Base-by-base conservation (phyloP, 1,140 invertebrate species). In the Drosophila lacteicornis region DNA sequence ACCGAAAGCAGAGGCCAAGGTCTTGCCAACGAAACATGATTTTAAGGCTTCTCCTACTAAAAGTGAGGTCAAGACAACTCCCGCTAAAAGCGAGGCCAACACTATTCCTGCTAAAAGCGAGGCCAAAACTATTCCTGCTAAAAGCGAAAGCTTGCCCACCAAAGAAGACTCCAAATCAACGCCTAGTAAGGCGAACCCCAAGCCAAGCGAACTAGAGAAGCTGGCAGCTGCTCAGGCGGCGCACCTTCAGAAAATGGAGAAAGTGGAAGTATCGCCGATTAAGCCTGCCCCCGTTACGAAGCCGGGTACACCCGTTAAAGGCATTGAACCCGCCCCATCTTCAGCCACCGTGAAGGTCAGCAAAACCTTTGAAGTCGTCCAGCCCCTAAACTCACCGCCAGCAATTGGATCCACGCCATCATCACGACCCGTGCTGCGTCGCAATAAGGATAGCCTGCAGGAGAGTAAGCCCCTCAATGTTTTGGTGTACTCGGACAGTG, bases 401-500 rank as follows among this genome's bases (percentile, higher is more conserved):
- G 30, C 65, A 51, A 56, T 63, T 42, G 17, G 19, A 15, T 13
- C 25, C 17, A 7, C 74, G 3, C 57, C 82, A 8, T n/a, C 55
- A n/a, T 15, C 55, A 17, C 79, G 90, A 19, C 86, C 87, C 2
- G 66, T 80, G 45, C 43, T 91, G 58, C 78, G 68, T 11, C 62
- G 85, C 9, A 80, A 81, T 27, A 92, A 91, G 46, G 67, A 86
- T 47, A 91, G 82, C 46, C 36, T 85, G 19, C 74, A 60, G 19
- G 78, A 79, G 7, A 79, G 77, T 22, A 96, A 97, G 94, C 96
- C 97, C 19, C 96, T 96, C 5, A 97, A 97, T 93, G 94, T 98
- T 68, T 93, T 98, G 27, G 95, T 98, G 38, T 97, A 97, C 93
- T 96, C 96, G 17, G 97, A 98, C 82, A 97, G 96, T 87, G 79